Conservation (phyloP, 2,113 vertebrate genomes). For the Irena cyanogastra region DNA sequence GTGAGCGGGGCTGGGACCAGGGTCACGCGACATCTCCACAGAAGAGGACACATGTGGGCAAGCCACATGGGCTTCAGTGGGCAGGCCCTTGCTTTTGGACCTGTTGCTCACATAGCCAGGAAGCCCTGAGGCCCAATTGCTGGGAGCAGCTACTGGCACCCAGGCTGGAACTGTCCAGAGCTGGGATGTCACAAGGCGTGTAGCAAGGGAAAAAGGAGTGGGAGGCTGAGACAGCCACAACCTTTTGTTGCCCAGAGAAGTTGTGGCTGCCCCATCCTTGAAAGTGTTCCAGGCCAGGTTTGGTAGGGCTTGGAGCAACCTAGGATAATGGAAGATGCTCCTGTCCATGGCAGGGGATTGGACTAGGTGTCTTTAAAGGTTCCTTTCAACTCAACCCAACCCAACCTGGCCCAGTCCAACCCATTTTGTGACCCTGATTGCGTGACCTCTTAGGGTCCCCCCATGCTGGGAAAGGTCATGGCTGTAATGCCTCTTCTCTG, state of each 20-base stretch:
- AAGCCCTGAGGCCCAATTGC: not conserved
- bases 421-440: not conserved
- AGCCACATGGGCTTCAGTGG: not conserved
- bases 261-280: not conserved
- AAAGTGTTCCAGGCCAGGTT: not conserved
- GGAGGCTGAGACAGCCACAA: not conserved
- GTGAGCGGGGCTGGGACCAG: accelerated
- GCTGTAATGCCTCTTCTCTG: not conserved
- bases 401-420: not conserved
- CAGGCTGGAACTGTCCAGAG: not conserved
- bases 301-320: not conserved
- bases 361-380: not conserved
- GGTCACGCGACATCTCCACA: accelerated
- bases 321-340: not conserved
- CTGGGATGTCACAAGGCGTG: accelerated
- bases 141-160: not conserved
- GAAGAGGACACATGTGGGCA: not conserved
- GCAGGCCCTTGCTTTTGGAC: not conserved
- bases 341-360: not conserved
- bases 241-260: not conserved
- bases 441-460: not conserved
- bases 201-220: not conserved
- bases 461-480: not conserved
- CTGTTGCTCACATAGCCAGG: not conserved
- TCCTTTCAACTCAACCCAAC: not conserved